Evolutionary conservation across 2,113 vertebrate genomes (phyloP).

Genomic region (Etia nguti): DNA sequence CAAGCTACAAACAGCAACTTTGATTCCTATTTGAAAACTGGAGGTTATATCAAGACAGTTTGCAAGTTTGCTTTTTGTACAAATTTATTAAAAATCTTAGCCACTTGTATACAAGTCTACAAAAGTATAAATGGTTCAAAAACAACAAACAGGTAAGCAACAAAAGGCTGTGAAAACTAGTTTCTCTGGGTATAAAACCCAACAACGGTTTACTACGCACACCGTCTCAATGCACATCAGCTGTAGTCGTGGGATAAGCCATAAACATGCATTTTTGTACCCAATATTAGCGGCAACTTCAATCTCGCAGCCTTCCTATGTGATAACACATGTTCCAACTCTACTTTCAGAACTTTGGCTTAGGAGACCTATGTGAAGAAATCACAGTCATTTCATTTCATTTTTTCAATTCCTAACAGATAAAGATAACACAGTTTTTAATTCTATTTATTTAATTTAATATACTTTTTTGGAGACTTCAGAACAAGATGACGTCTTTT

Average conservation of each 20-base stretch:
- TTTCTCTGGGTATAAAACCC: not conserved
- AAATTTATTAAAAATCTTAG: constrained; percentile 54
- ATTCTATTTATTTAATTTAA: not conserved
- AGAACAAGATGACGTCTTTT: not conserved
- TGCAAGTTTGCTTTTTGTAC: not conserved
- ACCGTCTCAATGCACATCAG: not conserved
- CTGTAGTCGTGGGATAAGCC: not conserved
- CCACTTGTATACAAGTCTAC: constrained; percentile 1
- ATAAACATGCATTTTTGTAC: not conserved
- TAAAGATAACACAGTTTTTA: not conserved
- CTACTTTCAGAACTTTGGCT: not conserved
- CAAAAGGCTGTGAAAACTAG: not conserved
- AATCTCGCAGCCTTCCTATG: not conserved
- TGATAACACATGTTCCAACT: not conserved
- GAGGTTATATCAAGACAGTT: not conserved
- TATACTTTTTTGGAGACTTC: not conserved
- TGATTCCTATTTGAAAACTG: too few relatives aligned
- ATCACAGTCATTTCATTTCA: not conserved
- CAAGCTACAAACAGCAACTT: not conserved
- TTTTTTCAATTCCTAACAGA: not conserved
- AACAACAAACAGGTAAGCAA: not conserved
- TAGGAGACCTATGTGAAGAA: not conserved
- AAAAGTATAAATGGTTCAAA: constrained; percentile 48
- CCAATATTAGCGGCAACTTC: not conserved
- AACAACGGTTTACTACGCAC: not conserved